Conservation (phyloP, 30 jellyfish, hydroid and myxozoan species). For the Catostylus mosaicus region DNA sequence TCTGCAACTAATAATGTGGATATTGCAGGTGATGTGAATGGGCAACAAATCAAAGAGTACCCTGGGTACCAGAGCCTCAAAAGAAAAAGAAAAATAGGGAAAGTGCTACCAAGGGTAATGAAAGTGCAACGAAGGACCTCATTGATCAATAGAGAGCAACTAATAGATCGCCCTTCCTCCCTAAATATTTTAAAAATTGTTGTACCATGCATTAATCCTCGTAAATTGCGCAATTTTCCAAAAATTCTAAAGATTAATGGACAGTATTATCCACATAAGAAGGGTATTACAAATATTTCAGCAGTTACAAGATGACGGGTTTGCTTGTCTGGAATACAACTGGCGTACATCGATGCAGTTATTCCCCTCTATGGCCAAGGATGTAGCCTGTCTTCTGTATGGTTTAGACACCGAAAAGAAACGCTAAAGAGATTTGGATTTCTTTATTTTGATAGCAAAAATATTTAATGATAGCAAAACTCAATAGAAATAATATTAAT, state of each 20-base stretch:
- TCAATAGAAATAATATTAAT: not conserved
- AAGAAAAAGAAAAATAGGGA: no score
- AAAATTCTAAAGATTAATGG: no score
- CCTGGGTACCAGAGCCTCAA: no score
- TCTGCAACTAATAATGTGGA: no score
- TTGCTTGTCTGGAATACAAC: not conserved
- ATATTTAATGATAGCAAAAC: not conserved
- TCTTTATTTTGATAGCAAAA: not conserved
- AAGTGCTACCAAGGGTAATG: no score
- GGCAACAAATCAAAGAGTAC: no score
- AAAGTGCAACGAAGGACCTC: no score
- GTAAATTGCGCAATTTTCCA: not conserved
- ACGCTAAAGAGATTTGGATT: not conserved
- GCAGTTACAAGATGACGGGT: not conserved
- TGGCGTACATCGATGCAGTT: not conserved
- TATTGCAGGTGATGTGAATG: no score
- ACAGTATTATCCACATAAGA: not conserved
- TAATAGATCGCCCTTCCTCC: no score
- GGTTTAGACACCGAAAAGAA: not conserved
- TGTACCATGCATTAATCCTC: not conserved
- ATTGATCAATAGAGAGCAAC: no score
- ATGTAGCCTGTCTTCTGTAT: not conserved
- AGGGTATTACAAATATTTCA: not conserved
- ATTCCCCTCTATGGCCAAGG: not conserved
- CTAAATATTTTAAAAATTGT: no score